Conservation (phyloP, 2,113 vertebrate species). For the Bujurquina vittata region DNA sequence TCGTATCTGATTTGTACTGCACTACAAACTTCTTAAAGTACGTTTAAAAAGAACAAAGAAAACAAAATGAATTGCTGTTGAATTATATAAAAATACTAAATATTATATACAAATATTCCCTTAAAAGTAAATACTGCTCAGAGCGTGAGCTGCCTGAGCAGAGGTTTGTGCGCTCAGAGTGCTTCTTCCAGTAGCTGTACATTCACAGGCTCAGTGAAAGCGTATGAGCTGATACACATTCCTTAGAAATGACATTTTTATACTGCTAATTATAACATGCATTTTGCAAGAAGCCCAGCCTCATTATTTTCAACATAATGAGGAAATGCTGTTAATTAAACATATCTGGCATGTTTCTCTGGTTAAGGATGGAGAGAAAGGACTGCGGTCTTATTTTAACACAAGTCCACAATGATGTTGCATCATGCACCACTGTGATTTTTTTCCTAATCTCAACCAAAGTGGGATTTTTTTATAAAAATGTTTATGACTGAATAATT, state of each 20-base stretch:
- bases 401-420: background rate
- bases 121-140: too few species aligned
- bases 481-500: background rate
- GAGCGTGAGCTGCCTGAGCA: too few species aligned
- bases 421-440: background rate
- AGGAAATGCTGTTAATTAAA: conserved; percentile 11
- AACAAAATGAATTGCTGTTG: too few species aligned
- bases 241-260: background rate
- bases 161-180: too few species aligned
- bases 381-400: background rate
- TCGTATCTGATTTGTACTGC: too few species aligned
- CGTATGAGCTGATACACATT: background rate
- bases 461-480: background rate
- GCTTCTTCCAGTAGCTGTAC: background rate
- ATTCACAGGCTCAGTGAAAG: background rate
- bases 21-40: too few species aligned
- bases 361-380: background rate
- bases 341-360: background rate
- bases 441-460: background rate
- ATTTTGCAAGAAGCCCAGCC: background rate
- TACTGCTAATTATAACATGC: background rate
- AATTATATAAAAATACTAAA: too few species aligned
- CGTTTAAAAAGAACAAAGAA: too few species aligned
- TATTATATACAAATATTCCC: too few species aligned
- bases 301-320: background rate